Percentiles rank a stretch among this genome's conserved stretches.
Conservation (phyloP, 2,797 vertebrate species). For the Pipistrellus pipistrellus region DNA sequence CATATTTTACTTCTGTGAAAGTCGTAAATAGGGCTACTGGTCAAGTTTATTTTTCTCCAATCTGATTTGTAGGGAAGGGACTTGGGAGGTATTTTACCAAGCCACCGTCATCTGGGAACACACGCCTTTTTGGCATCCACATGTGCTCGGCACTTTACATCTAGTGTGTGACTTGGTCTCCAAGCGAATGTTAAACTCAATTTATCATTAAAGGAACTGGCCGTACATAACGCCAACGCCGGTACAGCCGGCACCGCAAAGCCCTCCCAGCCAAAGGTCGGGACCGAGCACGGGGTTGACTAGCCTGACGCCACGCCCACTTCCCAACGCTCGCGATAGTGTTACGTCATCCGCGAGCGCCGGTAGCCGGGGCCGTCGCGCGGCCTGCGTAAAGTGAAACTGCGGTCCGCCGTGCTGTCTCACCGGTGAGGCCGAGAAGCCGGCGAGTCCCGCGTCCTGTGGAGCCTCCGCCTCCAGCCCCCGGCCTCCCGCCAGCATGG, state of each 20-base stretch:
- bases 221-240: fast-evolving
- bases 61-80: neutral
- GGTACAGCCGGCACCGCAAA: fast-evolving
- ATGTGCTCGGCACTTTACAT: neutral
- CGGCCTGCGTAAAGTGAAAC: neutral
- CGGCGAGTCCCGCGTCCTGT: neutral
- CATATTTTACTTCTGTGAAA: neutral
- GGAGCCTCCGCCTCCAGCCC: neutral
- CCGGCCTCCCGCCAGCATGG: constrained; percentile 89
- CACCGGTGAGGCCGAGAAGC: neutral
- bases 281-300: fast-evolving
- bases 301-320: fast-evolving
- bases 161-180: neutral
- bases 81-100: neutral
- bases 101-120: neutral
- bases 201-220: neutral
- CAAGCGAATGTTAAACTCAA: neutral
- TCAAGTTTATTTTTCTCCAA: constrained; percentile 23
- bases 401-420: constrained; percentile 54
- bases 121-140: neutral
- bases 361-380: neutral
- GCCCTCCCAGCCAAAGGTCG: fast-evolving
- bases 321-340: constrained; percentile 68
- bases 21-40: neutral
- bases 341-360: constrained; percentile 71